phyloP scores from a whole-genome alignment of 2,797 vertebrate genomes.

The Mus spretus region DNA sequence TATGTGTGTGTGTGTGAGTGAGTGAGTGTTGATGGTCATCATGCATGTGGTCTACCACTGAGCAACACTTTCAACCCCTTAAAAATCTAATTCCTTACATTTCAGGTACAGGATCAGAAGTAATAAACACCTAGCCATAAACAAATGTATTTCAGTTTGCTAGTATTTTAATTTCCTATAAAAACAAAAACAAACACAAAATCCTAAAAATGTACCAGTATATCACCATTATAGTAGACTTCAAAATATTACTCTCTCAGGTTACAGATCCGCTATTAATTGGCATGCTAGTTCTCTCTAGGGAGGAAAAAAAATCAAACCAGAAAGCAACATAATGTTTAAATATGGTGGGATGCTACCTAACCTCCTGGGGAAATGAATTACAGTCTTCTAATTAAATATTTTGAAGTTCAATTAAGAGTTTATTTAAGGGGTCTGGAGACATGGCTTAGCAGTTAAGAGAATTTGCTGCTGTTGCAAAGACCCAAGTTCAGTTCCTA shows the following conservation, averaged over 20 bases:
- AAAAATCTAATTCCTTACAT: slow-evolving; percentile 16
- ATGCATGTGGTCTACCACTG: not conserved
- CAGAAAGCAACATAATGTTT: not conserved
- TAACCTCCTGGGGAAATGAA: slow-evolving; percentile 53
- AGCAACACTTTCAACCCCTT: not conserved
- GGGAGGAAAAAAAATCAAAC: not conserved
- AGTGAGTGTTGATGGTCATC: not conserved
- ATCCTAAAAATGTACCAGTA: not conserved
- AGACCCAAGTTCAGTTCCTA: not conserved
- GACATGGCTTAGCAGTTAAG: not conserved
- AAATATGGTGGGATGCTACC: slow-evolving; percentile 35
- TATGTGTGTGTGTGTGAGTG: not conserved
- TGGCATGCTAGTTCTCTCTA: slow-evolving; percentile 5
- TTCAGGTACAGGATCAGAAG: slow-evolving; percentile 30
- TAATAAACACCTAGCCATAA: not conserved
- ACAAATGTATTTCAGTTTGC: slow-evolving; percentile 42
- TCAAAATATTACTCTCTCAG: not conserved
- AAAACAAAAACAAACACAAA: not conserved
- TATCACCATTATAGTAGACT: slow-evolving; percentile 20
- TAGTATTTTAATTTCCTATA: slow-evolving; percentile 33
- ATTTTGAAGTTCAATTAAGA: slow-evolving; percentile 26
- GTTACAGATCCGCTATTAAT: not conserved
- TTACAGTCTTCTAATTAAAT: slow-evolving; percentile 23
- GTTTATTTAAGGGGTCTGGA: not conserved
- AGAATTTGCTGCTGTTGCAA: not conserved